Base-by-base conservation (phyloP, 1,140 invertebrate genomes). In the Ditylenchus dipsaci region DNA sequence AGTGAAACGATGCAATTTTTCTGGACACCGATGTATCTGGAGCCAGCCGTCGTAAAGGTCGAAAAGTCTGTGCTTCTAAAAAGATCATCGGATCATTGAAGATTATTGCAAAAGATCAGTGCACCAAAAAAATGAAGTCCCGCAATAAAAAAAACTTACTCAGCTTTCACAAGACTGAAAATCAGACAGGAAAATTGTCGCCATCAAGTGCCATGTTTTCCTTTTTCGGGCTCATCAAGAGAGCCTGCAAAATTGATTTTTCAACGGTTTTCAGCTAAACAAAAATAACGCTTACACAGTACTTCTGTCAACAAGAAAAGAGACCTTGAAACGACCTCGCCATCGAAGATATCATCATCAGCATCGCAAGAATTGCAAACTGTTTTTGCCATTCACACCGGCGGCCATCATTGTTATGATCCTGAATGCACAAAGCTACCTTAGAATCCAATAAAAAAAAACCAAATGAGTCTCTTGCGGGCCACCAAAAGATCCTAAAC, bases 321-420 rank as follows among this genome's bases (percentile, higher is more conserved):
- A 53, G 15, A 88, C 88, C 88, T 87, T 84, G 92, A 95, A 56
- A 96, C 92, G 23, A 98, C 85, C 85, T 98, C 93, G 0, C 94
- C 94, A 86, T 98, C 95, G 91, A 97, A 95, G 3, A 91, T 90
- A 85, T 98, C 95, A 84, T 96, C 91, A 80, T 97, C 95, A 78
- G 97, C 93, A 82, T 91, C 94, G 57, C 89, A 91, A 78, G 91
- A 94, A 80, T 59, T 71, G 17, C 95, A 92, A 0, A 92, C 91
- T 0, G 95, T 89, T 63, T n/a, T 95, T 87, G 0, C 94, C 95
- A 29, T 93, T 93, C 1, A 82, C 91, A 0, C 91, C 90, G 76
- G 93, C 90, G 69, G 94, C 95, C 83, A 98, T 97, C 72, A 98
- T 93, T 82, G 97, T 97, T n/a, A 97, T 93, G 68, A 97, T 53